Conservation (phyloP, 2,113 vertebrate genomes). For the Hylia prasina region DNA sequence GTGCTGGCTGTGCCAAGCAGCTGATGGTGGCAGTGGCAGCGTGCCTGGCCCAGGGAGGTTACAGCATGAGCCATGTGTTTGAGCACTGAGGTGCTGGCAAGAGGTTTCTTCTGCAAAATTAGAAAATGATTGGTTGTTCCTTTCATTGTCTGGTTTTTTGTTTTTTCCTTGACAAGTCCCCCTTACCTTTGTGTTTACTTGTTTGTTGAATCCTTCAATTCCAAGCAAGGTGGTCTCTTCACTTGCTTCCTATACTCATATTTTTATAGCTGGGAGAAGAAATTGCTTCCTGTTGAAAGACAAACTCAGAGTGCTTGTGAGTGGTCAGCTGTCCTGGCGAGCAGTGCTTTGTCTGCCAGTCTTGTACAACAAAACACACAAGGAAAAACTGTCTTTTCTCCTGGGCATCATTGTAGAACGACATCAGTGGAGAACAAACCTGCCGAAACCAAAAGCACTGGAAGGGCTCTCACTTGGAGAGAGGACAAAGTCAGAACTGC, state of each 20-base stretch:
- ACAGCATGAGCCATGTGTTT: neutral
- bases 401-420: rapidly evolving
- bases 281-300: neutral
- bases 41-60: neutral
- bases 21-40: neutral
- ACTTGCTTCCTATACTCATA: neutral
- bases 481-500: neutral
- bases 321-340: neutral
- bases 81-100: neutral
- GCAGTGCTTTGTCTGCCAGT: neutral
- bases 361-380: rapidly evolving
- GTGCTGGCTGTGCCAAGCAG: neutral
- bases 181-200: neutral
- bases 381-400: neutral
- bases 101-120: neutral
- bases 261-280: neutral
- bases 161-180: neutral
- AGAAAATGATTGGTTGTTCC: rapidly evolving
- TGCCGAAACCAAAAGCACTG: neutral
- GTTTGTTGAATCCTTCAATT: neutral
- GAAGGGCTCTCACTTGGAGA: neutral
- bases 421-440: neutral
- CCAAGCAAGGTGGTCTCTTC: neutral
- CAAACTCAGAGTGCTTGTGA: neutral
- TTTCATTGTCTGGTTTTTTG: rapidly evolving